A percentile compares a stretch with the other conserved stretches of the same genome.
phyloP scores from a whole-genome alignment of 2,888 invertebrate species.

The Muschampia plurimacula region DNA sequence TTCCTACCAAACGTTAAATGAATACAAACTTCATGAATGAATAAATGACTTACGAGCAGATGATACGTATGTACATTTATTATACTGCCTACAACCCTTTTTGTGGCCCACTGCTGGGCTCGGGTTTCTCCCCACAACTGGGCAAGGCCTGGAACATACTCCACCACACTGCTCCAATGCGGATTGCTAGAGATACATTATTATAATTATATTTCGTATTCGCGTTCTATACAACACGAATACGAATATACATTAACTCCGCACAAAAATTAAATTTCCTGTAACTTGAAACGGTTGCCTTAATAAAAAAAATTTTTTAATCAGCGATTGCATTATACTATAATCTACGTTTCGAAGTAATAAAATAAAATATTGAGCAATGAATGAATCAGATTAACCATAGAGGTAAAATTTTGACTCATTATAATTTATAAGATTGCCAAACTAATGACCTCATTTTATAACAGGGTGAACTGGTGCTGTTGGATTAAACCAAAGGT shows the following conservation, averaged over 20 bases:
- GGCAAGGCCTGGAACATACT: too few relatives aligned
- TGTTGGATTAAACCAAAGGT: background rate
- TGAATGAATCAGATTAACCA: conserved; percentile 2
- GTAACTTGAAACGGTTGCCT: conserved; percentile 14
- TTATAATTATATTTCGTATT: too few relatives aligned
- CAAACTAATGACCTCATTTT: background rate
- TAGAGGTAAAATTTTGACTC: background rate
- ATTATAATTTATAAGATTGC: background rate
- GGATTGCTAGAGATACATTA: too few relatives aligned
- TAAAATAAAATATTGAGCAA: background rate
- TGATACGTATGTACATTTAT: too few relatives aligned
- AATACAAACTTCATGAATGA: background rate
- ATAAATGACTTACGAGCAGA: too few relatives aligned
- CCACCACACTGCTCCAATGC: too few relatives aligned
- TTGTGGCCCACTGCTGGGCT: too few relatives aligned
- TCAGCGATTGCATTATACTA: background rate
- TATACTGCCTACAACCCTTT: too few relatives aligned
- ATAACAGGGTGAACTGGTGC: too few relatives aligned
- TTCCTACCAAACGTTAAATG: background rate
- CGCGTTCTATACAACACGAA: conserved; percentile 5
- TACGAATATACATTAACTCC: conserved; percentile 7
- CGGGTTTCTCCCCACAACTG: too few relatives aligned
- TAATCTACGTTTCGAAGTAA: background rate
- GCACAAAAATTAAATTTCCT: conserved; percentile 2
- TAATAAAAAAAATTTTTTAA: background rate